Evolutionary conservation across 1,140 invertebrate genomes (phyloP).

Genomic region (Wasmannia auropunctata): DNA sequence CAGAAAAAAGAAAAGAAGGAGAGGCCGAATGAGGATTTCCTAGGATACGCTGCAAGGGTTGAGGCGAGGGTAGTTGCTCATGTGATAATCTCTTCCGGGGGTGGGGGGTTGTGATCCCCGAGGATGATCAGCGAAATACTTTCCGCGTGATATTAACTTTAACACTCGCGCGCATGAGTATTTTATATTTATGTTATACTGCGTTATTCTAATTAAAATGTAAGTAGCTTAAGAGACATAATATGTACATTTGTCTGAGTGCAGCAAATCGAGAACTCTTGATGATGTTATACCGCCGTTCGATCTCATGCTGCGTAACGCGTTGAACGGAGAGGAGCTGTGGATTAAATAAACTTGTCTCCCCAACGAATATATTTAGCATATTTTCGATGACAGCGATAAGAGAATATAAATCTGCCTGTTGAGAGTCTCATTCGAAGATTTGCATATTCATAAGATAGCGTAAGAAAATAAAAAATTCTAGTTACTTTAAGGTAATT

Average conservation of each 20-base stretch:
- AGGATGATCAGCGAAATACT: not conserved
- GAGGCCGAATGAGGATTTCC: not conserved
- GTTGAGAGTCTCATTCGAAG: not conserved
- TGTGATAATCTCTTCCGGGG: not conserved
- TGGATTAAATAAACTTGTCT: conserved; percentile 46
- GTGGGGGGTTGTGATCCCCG: not conserved
- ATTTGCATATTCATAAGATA: conserved; percentile 39
- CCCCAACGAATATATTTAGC: conserved; percentile 11
- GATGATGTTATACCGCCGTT: not conserved
- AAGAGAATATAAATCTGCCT: conserved; percentile 43
- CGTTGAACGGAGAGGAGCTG: conserved; percentile 4
- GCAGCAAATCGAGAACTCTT: conserved; percentile 8
- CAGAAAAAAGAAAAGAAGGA: not conserved
- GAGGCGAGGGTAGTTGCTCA: not conserved
- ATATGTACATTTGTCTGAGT: not conserved
- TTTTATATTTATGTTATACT: not conserved
- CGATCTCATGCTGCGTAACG: conserved; percentile 19
- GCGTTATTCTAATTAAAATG: conserved; percentile 5
- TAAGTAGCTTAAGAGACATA: not conserved
- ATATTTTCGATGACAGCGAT: conserved; percentile 46
- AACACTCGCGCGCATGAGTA: not conserved
- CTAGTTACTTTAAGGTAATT: conserved; percentile 18
- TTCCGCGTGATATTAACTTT: not conserved
- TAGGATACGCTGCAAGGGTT: not conserved
- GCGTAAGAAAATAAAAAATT: conserved; percentile 20